Evolutionary conservation across 1,140 invertebrate species (phyloP).

Genomic region (Drosophila auraria): DNA sequence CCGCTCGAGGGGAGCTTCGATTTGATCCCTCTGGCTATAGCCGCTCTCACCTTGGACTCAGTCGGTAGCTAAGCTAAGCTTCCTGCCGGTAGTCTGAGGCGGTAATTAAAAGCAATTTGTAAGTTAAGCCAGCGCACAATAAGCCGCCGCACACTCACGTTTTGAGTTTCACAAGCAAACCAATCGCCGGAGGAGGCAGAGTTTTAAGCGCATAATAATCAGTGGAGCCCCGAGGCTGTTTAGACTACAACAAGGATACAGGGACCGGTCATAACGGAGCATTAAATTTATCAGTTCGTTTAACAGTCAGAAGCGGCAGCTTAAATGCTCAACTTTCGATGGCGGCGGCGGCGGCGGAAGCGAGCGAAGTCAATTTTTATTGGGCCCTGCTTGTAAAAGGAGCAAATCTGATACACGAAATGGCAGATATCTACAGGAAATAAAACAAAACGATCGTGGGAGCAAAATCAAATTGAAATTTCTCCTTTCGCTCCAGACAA

Average conservation of each 20-base stretch:
- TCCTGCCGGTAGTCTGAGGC: slow-evolving; percentile 3
- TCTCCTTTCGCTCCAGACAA: slow-evolving; percentile 23
- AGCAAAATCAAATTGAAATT: slow-evolving; percentile 62
- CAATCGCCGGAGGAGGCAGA: slow-evolving; percentile 2
- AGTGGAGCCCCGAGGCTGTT: slow-evolving; percentile 15
- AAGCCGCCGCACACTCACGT: slow-evolving; percentile 7
- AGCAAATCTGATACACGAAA: slow-evolving; percentile 64
- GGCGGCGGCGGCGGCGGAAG: slow-evolving; percentile 32
- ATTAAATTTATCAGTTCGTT: slow-evolving; percentile 64
- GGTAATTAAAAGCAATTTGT: slow-evolving; percentile 50
- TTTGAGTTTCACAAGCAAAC: slow-evolving; percentile 11
- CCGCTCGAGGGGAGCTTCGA: slow-evolving; percentile 18
- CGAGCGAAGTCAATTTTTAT: slow-evolving; percentile 54
- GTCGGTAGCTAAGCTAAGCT: background rate
- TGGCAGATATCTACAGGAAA: slow-evolving; percentile 57
- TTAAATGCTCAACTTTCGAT: slow-evolving; percentile 51
- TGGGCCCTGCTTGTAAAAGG: slow-evolving; percentile 41
- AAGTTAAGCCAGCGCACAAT: slow-evolving; percentile 28
- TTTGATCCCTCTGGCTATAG: slow-evolving; percentile 22
- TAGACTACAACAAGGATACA: background rate
- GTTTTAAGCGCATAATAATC: slow-evolving; percentile 16
- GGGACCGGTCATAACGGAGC: slow-evolving; percentile 33
- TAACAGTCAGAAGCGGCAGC: slow-evolving; percentile 33
- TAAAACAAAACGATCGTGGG: slow-evolving; percentile 62
- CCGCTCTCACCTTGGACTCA: slow-evolving; percentile 26